Percentiles rank a stretch among this genome's conserved stretches.
These are phyloP conservation scores for Eupsittula cactorum DNA, from an alignment of 2,113 vertebrate genomes.

Conservation along the genomic window DNA sequence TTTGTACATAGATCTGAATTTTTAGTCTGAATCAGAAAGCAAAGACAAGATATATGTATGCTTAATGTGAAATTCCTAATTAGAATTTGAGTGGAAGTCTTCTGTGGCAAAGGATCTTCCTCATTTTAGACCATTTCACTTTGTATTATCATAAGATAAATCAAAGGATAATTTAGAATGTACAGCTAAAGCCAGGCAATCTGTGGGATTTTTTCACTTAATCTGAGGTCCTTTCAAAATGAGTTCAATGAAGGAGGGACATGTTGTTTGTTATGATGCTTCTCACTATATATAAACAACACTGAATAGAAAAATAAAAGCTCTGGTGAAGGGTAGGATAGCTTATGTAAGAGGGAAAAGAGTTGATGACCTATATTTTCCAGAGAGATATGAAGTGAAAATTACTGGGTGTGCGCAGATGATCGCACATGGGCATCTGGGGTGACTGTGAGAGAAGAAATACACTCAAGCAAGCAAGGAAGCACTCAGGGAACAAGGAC, in stretches of 20 bases:
- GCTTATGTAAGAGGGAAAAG: not conserved
- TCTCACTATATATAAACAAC: not conserved
- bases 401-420: not conserved
- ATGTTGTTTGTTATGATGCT: rapidly evolving
- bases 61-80: not conserved
- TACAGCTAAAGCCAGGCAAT: not conserved
- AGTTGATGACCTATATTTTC: not conserved
- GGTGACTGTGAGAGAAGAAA: not conserved
- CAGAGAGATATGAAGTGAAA: not conserved
- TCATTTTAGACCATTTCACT: not conserved
- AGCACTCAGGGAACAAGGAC: rapidly evolving
- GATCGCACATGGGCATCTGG: rapidly evolving
- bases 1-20: not conserved
- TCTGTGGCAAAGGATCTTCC: not conserved
- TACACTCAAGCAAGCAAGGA: not conserved
- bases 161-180: not conserved
- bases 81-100: not conserved
- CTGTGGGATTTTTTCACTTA: not conserved
- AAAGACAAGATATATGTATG: not conserved
- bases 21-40: not conserved
- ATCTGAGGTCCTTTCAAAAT: not conserved
- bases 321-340: not conserved
- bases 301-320: not conserved
- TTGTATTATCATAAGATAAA: not conserved
- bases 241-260: not conserved